Conservation (phyloP, 1,140 invertebrate genomes). For the Geopemphigus sp. region DNA sequence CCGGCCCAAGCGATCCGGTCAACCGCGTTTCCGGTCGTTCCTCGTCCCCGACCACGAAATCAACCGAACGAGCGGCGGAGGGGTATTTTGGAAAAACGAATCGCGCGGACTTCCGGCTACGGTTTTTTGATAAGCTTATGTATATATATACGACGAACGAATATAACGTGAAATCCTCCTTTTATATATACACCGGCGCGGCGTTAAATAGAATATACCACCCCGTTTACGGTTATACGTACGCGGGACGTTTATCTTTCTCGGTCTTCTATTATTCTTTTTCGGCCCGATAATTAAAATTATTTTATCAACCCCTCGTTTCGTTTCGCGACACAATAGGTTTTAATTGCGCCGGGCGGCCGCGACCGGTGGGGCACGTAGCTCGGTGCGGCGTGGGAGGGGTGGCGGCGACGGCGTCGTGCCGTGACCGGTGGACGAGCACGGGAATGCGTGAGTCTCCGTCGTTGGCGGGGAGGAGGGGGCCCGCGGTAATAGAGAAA, state of each 20-base stretch:
- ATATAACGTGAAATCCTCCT: background rate
- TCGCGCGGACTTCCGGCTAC: background rate
- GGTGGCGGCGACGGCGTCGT: too few species aligned
- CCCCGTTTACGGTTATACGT: too few species aligned
- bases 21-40: background rate
- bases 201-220: background rate
- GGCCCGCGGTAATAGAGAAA: too few species aligned
- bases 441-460: too few species aligned
- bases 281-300: slow-evolving; percentile 20
- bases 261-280: background rate
- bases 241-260: slow-evolving; percentile 19
- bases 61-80: too few species aligned
- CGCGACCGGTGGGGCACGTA: too few species aligned
- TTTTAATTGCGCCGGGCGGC: slow-evolving; percentile 33
- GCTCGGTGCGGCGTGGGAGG: too few species aligned
- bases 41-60: too few species aligned
- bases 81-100: background rate
- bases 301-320: background rate
- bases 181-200: background rate
- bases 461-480: too few species aligned
- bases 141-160: too few species aligned
- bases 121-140: background rate
- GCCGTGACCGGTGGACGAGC: too few species aligned
- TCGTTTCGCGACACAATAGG: background rate
- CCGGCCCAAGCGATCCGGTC: slow-evolving; percentile 5